Evolutionary conservation across 2,888 invertebrate genomes (phyloP).

Genomic region (Sarcophaga variegata): DNA sequence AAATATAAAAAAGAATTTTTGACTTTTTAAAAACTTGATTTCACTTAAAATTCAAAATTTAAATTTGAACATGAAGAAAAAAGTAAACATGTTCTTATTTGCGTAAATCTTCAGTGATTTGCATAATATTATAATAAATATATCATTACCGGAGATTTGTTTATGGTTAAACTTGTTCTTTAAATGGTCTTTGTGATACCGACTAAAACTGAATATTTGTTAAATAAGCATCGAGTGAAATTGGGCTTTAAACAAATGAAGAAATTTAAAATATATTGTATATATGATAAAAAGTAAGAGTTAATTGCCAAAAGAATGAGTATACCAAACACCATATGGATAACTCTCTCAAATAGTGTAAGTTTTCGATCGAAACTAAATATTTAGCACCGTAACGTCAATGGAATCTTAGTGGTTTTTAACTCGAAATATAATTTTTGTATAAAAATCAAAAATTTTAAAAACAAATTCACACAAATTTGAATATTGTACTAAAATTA

Average conservation of each 20-base stretch:
- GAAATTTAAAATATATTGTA: not conserved
- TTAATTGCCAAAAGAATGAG: not conserved
- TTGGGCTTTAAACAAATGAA: not conserved
- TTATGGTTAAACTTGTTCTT: not conserved
- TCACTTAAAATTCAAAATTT: not conserved
- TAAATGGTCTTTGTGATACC: not conserved
- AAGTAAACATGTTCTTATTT: not conserved
- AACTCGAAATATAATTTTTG: too few species aligned
- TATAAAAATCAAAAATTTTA: too few species aligned
- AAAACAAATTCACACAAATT: too few species aligned
- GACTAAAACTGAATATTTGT: not conserved
- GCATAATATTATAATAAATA: not conserved
- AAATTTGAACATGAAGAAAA: not conserved
- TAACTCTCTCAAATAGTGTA: too few species aligned
- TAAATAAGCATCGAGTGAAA: not conserved
- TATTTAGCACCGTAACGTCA: not conserved
- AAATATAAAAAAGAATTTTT: not conserved
- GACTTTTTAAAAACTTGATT: not conserved
- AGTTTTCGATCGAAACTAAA: not conserved
- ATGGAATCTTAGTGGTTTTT: too few species aligned
- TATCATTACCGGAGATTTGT: not conserved
- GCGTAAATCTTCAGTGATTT: not conserved
- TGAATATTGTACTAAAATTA: too few species aligned
- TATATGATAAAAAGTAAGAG: not conserved
- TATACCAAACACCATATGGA: not conserved